A percentile compares a stretch with the other conserved stretches of the same genome.
Conservation (phyloP, 2,888 invertebrate species). For the Odontomyia ornata region DNA sequence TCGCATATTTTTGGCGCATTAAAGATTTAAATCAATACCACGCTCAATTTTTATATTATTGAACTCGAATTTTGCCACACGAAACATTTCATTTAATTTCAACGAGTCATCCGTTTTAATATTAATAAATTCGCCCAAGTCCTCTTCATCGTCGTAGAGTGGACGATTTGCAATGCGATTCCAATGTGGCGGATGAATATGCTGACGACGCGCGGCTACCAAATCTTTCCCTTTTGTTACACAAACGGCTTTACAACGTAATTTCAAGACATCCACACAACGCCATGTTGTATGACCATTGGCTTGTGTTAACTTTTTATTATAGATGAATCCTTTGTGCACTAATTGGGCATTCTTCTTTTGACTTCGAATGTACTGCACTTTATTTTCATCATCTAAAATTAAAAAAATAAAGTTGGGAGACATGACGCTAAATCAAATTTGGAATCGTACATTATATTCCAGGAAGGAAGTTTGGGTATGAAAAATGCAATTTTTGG, state of each 20-base stretch:
- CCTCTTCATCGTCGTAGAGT: constrained; percentile 61
- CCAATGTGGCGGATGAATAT: constrained; percentile 60
- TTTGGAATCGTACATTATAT: no score
- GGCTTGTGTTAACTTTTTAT: constrained; percentile 64
- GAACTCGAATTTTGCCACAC: constrained; percentile 46
- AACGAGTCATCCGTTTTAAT: constrained; percentile 58
- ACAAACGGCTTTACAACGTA: constrained; percentile 63
- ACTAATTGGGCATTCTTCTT: constrained; percentile 65
- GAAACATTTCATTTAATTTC: constrained; percentile 56
- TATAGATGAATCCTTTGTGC: constrained; percentile 63
- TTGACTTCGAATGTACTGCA: constrained; percentile 64
- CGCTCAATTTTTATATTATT: constrained; percentile 57
- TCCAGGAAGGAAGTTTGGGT: no score
- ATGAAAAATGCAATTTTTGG: no score
- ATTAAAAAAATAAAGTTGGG: constrained; percentile 47
- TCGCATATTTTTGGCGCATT: no score
- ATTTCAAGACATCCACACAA: constrained; percentile 62
- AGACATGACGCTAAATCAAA: not conserved
- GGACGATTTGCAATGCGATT: constrained; percentile 61
- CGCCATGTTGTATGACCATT: constrained; percentile 65
- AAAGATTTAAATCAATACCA: not conserved
- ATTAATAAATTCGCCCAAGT: constrained; percentile 62
- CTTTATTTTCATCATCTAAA: constrained; percentile 54
- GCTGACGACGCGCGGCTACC: constrained; percentile 59
- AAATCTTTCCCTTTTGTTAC: constrained; percentile 61